These are phyloP conservation scores for Globodera rostochiensis DNA, from an alignment of 1,140 invertebrate species.

Conservation along the genomic window DNA sequence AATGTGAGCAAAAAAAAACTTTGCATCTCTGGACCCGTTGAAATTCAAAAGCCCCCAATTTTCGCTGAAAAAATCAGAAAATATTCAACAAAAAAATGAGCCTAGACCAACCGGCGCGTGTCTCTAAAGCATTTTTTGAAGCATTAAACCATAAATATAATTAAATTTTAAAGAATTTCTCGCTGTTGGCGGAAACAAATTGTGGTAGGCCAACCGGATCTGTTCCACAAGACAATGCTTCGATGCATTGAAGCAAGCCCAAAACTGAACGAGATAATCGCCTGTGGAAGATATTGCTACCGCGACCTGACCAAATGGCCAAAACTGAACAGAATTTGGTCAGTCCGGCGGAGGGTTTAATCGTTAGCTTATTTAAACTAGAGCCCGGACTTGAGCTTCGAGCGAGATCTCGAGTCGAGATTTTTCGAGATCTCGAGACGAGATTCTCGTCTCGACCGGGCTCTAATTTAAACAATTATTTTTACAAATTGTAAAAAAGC, in stretches of 20 bases:
- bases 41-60: background rate
- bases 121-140: too few relatives aligned
- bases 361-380: slow-evolving; percentile 1
- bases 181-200: slow-evolving; percentile 40
- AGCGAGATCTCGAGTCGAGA: too few relatives aligned
- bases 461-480: background rate
- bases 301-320: slow-evolving; percentile 60
- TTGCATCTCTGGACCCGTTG: background rate
- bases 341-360: background rate
- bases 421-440: too few relatives aligned
- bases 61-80: too few relatives aligned
- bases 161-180: slow-evolving; percentile 12
- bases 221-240: slow-evolving; percentile 61
- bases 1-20: background rate
- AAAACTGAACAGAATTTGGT: slow-evolving; percentile 59
- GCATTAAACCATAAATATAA: too few relatives aligned
- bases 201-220: slow-evolving; percentile 22
- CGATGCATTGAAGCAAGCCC: slow-evolving; percentile 61
- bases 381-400: too few relatives aligned
- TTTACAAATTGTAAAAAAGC: background rate
- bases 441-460: too few relatives aligned
- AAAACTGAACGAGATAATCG: slow-evolving; percentile 61
- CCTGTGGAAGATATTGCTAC: slow-evolving; percentile 58
- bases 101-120: too few relatives aligned
- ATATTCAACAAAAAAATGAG: too few relatives aligned